Evolutionary conservation across 2,797 vertebrate species (phyloP).

Genomic region (Pelodytes ibericus): DNA sequence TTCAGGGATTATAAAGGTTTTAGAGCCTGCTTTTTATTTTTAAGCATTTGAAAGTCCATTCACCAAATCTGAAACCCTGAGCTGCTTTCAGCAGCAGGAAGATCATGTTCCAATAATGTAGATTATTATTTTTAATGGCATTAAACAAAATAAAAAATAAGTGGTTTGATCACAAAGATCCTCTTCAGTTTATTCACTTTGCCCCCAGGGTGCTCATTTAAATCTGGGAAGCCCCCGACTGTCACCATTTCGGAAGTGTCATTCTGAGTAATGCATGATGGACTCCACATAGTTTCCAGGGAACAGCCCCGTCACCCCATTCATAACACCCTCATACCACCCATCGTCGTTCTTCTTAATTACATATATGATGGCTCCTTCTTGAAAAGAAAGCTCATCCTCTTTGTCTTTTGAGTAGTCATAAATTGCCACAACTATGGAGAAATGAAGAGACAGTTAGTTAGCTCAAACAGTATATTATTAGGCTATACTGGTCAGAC

Average conservation of each 20-base stretch:
- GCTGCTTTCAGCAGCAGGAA: conserved; percentile 67
- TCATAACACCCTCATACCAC: conserved; percentile 97
- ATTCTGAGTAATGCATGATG: conserved; percentile 98
- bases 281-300: conserved; percentile 98
- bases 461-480: background rate
- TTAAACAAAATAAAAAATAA: conserved; percentile 62
- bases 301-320: conserved; percentile 95
- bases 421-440: conserved; percentile 96
- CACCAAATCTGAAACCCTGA: conserved; percentile 61
- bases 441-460: conserved; percentile 1
- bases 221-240: conserved; percentile 66
- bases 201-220: conserved; percentile 63
- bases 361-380: conserved; percentile 98
- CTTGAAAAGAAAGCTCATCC: conserved; percentile 97
- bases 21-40: conserved; percentile 14
- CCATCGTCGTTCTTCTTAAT: conserved; percentile 99
- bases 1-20: conserved; percentile 61
- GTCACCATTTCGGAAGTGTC: conserved; percentile 61
- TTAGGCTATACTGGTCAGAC: no score
- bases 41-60: conserved; percentile 59
- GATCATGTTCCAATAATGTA: conserved; percentile 71
- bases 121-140: conserved; percentile 69
- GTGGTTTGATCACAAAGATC: conserved; percentile 72
- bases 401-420: conserved; percentile 97
- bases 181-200: conserved; percentile 68